Base-by-base conservation (phyloP, 2,888 invertebrate species). In the Limnephilus rhombicus region DNA sequence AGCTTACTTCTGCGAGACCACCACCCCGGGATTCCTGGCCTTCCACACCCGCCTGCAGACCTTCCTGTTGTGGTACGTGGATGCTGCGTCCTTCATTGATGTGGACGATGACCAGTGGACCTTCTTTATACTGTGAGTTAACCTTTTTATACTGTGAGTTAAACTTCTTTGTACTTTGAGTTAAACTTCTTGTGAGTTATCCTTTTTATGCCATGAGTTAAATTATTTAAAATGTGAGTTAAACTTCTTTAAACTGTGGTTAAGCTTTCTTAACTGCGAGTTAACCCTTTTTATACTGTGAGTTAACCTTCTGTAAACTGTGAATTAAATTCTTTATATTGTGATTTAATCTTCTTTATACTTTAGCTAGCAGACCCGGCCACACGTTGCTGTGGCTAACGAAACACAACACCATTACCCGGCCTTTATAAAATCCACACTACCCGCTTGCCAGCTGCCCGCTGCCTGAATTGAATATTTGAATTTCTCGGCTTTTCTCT, bases 21-120 rank as follows among this genome's bases (percentile, higher is more conserved):
- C 97, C 24, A 96, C 97, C 90, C 97, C 97, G 0, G 97, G 98
- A 0, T 99, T 99, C 95, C 95, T 97, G 45, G 96, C 97, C 7
- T 99, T 98, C 95, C 98, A 99, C 95, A 96, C 97, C 94, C 97
- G 98, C 90, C 96, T 99, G 94, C 99, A 99, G 95, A 98, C 99
- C 0, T 98, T 99, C 94, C 96, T 99, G 15, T 95, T 99, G 92
- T 99, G 99, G 98, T 99, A 98, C 95, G 98, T 99, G 94, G 99
- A 99, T 96, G 99, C 98, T 24, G 99, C 99, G 0, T 98, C 98
- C 80, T 99, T 98, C 94, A 98, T 99, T 94, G 99, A 99, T 95
- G 96, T 98, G 5, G 98, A 98, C 95, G 99, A 99, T 96, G 97
- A 98, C 24, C 97, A 98, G 94, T 99, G 99, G 99, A 97, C 97